A percentile compares a stretch with the other conserved stretches of the same genome.
These are phyloP conservation scores for Cryptomyrus ogoouensis DNA, from an alignment of 2,113 vertebrate species.

Conservation along the genomic window DNA sequence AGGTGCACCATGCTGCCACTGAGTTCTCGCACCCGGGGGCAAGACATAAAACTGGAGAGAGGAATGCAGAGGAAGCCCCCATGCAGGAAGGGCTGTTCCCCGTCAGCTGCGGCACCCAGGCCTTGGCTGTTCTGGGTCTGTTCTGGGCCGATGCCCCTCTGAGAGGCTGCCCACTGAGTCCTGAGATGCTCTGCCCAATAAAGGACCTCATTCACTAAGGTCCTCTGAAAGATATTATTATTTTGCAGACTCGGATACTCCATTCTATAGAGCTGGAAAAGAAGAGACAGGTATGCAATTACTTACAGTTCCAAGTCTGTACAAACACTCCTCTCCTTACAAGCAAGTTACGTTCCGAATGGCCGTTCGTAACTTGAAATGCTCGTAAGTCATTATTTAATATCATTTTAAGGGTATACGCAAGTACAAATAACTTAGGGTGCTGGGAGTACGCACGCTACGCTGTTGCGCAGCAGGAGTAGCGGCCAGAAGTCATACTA, in stretches of 20 bases:
- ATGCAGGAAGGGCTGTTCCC: constrained; percentile 42
- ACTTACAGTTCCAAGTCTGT: not conserved
- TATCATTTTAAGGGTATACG: too few relatives aligned
- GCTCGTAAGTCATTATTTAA: too few relatives aligned
- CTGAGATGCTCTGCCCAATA: constrained; percentile 61
- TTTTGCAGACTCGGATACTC: constrained; percentile 84
- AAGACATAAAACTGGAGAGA: constrained; percentile 63
- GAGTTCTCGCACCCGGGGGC: constrained; percentile 63
- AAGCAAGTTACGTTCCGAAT: too few relatives aligned
- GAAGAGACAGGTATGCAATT: not conserved
- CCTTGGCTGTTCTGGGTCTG: not conserved
- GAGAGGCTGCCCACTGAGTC: constrained; percentile 36
- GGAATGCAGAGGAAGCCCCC: constrained; percentile 64
- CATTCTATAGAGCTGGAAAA: constrained; percentile 67
- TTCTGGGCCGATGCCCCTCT: not conserved
- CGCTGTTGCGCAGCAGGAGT: too few relatives aligned
- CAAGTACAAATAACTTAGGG: too few relatives aligned
- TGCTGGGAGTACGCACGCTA: too few relatives aligned
- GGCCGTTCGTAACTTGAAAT: too few relatives aligned
- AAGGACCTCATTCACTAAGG: constrained; percentile 66
- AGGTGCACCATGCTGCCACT: constrained; percentile 62
- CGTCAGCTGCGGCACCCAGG: constrained; percentile 24
- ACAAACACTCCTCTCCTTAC: not conserved
- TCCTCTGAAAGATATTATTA: constrained; percentile 67
- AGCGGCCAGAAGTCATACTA: too few relatives aligned